phyloP scores from a whole-genome alignment of 2,888 invertebrate species.

The Torymus auratus region DNA sequence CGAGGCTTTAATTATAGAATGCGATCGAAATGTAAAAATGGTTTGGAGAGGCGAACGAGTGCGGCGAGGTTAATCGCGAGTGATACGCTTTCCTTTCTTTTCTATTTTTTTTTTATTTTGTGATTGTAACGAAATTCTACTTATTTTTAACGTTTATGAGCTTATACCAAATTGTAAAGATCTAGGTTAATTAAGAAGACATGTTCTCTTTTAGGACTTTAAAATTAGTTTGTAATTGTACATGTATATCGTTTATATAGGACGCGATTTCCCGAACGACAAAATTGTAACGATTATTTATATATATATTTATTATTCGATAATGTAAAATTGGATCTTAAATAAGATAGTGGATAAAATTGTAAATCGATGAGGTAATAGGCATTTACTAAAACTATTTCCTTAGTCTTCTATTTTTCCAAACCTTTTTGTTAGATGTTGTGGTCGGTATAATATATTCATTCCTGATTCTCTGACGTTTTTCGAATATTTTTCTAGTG shows the following conservation, averaged over 20 bases:
- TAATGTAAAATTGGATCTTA: background rate
- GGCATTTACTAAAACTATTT: too few relatives aligned
- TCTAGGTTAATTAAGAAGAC: constrained; percentile 7
- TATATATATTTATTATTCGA: constrained; percentile 6
- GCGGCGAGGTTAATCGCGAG: background rate
- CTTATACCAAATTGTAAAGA: constrained; percentile 19
- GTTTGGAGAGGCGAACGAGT: background rate
- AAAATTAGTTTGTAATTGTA: constrained; percentile 2
- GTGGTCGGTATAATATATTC: constrained; percentile 4
- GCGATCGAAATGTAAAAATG: constrained; percentile 28
- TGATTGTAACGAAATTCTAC: constrained; percentile 16
- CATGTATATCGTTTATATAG: too few relatives aligned
- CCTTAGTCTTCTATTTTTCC: constrained; percentile 27
- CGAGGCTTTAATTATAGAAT: constrained; percentile 27
- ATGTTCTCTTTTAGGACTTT: constrained; percentile 20
- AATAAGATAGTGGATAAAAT: too few relatives aligned
- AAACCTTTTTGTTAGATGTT: constrained; percentile 21
- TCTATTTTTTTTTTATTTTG: too few relatives aligned
- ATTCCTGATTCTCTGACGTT: constrained; percentile 27
- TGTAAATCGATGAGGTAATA: too few relatives aligned
- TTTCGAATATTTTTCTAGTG: constrained; percentile 42
- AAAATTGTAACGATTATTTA: background rate
- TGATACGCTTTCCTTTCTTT: constrained; percentile 7
- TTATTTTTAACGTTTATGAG: constrained; percentile 13
- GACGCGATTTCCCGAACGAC: too few relatives aligned